Conservation (phyloP, 2,113 vertebrate species). For the Phalacrocorax aristotelis region DNA sequence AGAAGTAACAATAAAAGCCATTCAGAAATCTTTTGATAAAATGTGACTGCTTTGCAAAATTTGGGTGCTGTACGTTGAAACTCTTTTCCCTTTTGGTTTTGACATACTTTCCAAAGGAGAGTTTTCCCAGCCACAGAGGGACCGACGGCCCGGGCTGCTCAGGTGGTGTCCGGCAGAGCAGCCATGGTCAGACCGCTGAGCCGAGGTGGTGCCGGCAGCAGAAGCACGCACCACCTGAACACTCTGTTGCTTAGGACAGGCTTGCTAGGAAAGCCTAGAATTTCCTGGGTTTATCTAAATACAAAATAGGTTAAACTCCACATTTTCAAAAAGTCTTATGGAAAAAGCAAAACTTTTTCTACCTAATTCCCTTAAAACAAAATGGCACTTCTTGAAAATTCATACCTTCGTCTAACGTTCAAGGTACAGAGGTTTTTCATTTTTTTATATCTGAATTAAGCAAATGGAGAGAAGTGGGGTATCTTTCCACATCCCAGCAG, state of each 20-base stretch:
- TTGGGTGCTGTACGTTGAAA: accelerated
- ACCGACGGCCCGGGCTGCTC: accelerated
- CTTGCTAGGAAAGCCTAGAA: background rate
- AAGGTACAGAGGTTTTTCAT: background rate
- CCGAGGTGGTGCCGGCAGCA: too few species aligned
- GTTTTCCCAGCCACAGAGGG: accelerated
- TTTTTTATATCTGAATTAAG: background rate
- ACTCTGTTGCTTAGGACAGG: background rate
- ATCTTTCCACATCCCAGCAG: background rate
- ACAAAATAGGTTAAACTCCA: background rate
- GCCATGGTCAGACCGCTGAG: accelerated
- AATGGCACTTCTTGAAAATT: background rate
- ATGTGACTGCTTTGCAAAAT: accelerated
- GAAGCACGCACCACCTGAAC: accelerated
- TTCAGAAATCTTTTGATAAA: accelerated
- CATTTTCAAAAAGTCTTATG: background rate
- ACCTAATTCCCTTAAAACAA: background rate
- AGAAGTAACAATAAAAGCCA: background rate
- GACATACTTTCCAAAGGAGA: background rate
- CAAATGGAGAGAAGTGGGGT: background rate
- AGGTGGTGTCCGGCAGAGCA: accelerated
- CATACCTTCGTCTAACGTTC: too few species aligned
- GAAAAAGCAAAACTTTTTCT: background rate
- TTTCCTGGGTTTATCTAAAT: background rate
- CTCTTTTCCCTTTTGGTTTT: accelerated